Base-by-base conservation (phyloP, 2,797 vertebrate species). In the Sebastes kiyomatsui region DNA sequence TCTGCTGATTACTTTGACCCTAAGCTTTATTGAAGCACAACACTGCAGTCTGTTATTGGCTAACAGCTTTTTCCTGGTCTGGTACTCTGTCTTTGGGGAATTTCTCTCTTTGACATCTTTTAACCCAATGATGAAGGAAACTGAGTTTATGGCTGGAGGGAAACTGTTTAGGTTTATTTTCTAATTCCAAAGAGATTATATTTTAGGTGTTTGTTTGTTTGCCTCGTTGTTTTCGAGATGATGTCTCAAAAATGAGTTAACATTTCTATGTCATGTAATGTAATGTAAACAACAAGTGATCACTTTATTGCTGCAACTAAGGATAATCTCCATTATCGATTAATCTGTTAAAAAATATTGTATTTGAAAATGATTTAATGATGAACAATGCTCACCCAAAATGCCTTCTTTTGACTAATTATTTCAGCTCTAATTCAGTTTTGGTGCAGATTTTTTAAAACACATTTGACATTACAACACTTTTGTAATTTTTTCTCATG, bases 81-180 rank as follows among this genome's bases (percentile, higher is more conserved):
- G 30, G 27, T 13, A 9, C 14, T 33, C 67, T 76, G 70, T 75
- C 46, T 83, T 33, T 55, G 30, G 66, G 75, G 35, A 62, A 42
- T 38, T 7, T 59, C 54, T 73, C 6, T 77, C 61, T 80, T 58
- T 77, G 71, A 77, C 72, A 60, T 80, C 27, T 69, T 42, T 30
- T 25, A 72, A 66, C 28, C 61, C 12, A 73, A 70, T 83, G 74
- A 25, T 55, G 23, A 72, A 33, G 16, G 35, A 75, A 54, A 55
- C 16, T 56, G 25, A 54, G 16, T 30, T 42, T 8, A 18, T 7
- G n/a, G n/a, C 28, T n/a, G 52, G 38, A 27, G 30, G 42, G 70
- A 64, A 59, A 16, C n/a, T 18, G 28, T 55, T 55, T 20, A 22
- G 8, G 10, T 54, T n/a, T 22, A 22, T 49, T 25, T 55, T 59